Evolutionary conservation across 2,113 vertebrate genomes (phyloP).

Genomic region (Microtus richardsoni): DNA sequence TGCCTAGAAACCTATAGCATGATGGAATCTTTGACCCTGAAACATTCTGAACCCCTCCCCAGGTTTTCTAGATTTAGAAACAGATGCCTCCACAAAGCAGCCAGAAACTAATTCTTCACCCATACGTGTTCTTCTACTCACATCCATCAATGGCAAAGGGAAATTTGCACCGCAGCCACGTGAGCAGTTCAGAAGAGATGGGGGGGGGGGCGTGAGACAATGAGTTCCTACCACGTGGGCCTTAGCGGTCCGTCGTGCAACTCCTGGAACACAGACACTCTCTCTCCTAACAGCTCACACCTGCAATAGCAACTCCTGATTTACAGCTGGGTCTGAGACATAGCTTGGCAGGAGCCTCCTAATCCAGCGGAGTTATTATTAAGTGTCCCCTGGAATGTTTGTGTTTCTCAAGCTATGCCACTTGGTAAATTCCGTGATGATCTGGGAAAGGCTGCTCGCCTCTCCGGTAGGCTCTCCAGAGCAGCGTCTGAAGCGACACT

Average conservation of each 20-base stretch:
- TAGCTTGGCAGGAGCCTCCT: neutral
- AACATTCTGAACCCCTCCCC: neutral
- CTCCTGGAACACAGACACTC: neutral
- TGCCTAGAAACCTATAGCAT: neutral
- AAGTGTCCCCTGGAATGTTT: conserved; percentile 54
- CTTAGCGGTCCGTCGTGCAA: neutral
- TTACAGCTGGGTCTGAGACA: conserved; percentile 41
- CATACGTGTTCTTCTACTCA: neutral
- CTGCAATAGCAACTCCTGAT: conserved; percentile 34
- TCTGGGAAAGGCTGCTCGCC: neutral
- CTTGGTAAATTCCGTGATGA: conserved; percentile 57
- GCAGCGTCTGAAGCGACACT: conserved; percentile 32
- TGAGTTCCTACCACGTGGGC: rapidly evolving
- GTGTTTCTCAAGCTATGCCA: conserved; percentile 28
- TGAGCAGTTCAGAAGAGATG: neutral
- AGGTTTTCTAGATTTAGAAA: neutral
- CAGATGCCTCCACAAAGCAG: neutral
- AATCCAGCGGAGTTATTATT: neutral
- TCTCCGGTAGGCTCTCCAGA: neutral
- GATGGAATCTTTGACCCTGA: neutral
- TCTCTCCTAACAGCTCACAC: conserved; percentile 43
- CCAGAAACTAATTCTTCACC: neutral
- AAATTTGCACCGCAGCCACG: neutral
- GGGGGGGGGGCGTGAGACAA: neutral
- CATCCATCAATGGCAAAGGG: neutral